Base-by-base conservation (phyloP, 2,888 invertebrate genomes). In the Camptogramma bilineatum region DNA sequence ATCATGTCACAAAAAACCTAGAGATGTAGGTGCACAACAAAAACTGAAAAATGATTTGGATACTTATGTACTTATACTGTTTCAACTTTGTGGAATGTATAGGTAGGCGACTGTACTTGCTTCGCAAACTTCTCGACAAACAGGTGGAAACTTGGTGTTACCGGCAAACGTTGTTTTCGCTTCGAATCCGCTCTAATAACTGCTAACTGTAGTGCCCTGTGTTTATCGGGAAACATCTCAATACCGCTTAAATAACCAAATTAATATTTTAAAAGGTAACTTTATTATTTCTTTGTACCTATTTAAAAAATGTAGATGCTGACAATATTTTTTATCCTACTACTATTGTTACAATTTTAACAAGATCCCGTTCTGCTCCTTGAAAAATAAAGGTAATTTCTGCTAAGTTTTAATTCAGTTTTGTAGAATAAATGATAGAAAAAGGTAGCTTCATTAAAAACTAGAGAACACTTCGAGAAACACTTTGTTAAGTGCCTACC, bases 101-200 rank as follows among this genome's bases (percentile, higher is more conserved):
- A n/a, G n/a, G n/a, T n/a, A n/a, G n/a, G n/a, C n/a, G n/a, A n/a
- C n/a, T n/a, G n/a, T 46, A 50, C 47, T 70, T 61, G 59, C 42
- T 68, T 79, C 72, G 73, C 72, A 73, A 79, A 80, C 75, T 80
- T 77, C 72, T 68, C 73, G 75, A 74, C 78, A 82, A 78, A 81
- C 81, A 79, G 77, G 73, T 79, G 68, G 69, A 73, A 82, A 83
- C 75, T 81, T 77, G 66, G 66, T 70, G 73, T 73, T 74, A 59
- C 67, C 64, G 75, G 69, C 69, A 68, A 72, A 73, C 62, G 58
- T 74, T 75, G 72, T 66, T 73, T n/a, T 67, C 66, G 61, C 57
- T 28, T 60, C 64, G 59, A 66, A 74, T 55, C 64, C 60, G 63
- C 56, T 64, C 46, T 64, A 63, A 60, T 65, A 64, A 64, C 60